Base-by-base conservation (phyloP, 1,140 invertebrate species). In the Cyphomyrmex costatus region DNA sequence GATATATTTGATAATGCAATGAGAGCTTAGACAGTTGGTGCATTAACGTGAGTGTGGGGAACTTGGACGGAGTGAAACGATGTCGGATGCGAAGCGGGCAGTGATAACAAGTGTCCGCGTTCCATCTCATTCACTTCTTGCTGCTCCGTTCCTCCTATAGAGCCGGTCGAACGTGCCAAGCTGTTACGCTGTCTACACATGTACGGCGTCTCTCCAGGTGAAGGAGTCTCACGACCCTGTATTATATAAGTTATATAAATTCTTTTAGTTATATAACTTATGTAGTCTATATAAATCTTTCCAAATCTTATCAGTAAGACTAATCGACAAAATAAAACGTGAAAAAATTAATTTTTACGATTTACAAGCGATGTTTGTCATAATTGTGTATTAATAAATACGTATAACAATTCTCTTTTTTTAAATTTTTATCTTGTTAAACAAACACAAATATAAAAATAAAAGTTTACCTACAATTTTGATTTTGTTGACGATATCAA, bases 171-270 rank as follows among this genome's bases (percentile, higher is more conserved):
- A 71, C 93, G 92, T 49, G 94, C 93, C 61, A 95, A 92, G 90
- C 95, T 96, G 92, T 96, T 97, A 27, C 97, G 95, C 92, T 98
- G 97, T 58, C 97, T 95, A 92, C 97, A 98, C 93, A 98, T 93
- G 90, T 97, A 98, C 16, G 97, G 97, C 7, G 97, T 97, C 88
- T 97, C 97, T 27, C 96, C 96, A 27, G 97, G 97, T 16, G 97
- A 97, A 70, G 97, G 97, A 80, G 97, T 97, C 92, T 97, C 97
- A 91, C 96, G 96, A 90, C 97, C 97, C 97, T 97, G 93, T 76
- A 92, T 79, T 89, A 83, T 1, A 65, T 30, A 70, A 73, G 36
- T 65, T 71, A 30, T 21, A n/a, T n/a, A n/a, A n/a, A n/a, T n/a
- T n/a, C n/a, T n/a, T n/a, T n/a, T n/a, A n/a, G n/a, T n/a, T n/a